phyloP scores from a whole-genome alignment of 2,113 vertebrate species.

The Halichoeres trimaculatus region DNA sequence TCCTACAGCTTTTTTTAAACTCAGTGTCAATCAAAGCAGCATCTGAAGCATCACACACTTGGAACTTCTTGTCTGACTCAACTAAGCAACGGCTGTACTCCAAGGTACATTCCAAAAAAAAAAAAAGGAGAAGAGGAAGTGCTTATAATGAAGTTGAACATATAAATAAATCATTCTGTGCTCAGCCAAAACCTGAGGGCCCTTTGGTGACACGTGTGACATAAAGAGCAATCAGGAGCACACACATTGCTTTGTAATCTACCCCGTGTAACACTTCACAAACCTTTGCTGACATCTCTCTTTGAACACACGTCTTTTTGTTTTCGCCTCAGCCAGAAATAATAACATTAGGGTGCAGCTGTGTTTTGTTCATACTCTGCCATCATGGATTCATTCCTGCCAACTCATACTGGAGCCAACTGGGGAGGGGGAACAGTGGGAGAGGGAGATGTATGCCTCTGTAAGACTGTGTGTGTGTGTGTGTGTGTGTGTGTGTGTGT shows the following conservation, averaged over 20 bases:
- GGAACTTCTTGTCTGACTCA: conserved; percentile 22
- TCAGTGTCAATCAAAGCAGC: conserved; percentile 25
- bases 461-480: neutral
- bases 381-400: conserved; percentile 69
- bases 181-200: conserved; percentile 35
- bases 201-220: conserved; percentile 49
- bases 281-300: conserved; percentile 54
- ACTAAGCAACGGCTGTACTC: conserved; percentile 32
- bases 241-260: conserved; percentile 37
- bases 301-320: conserved; percentile 59
- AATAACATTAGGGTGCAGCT: conserved; percentile 51
- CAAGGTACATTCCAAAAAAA: conserved; percentile 37
- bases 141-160: conserved; percentile 27
- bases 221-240: conserved; percentile 20
- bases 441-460: neutral
- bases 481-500: neutral
- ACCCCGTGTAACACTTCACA: conserved; percentile 48
- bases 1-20: conserved; percentile 5
- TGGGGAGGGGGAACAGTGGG: conserved; percentile 2
- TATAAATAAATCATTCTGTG: conserved; percentile 31
- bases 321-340: conserved; percentile 62
- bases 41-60: conserved; percentile 26
- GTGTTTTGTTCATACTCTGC: conserved; percentile 46
- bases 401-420: conserved; percentile 51
- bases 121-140: too few relatives aligned